Evolutionary conservation across 1,140 invertebrate species (phyloP).

Genomic region (Hestina assimilis): DNA sequence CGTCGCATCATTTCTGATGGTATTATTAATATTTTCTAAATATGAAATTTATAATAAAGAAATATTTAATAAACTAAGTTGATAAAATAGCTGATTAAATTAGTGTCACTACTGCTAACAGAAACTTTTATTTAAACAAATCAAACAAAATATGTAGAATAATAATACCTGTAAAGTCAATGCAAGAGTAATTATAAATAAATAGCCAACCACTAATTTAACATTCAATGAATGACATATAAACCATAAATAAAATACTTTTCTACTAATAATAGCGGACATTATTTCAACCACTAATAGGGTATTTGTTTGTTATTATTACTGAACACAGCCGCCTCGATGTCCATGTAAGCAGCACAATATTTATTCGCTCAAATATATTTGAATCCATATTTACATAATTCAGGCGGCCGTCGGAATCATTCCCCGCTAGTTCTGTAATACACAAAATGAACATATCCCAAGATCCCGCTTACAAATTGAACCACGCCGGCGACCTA

Average conservation of each 20-base stretch:
- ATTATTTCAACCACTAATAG: neutral
- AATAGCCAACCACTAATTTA: too few relatives aligned
- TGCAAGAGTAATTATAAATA: too few relatives aligned
- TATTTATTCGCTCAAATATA: conserved; percentile 55
- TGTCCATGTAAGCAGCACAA: conserved; percentile 21
- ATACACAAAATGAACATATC: conserved; percentile 75
- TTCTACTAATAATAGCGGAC: neutral
- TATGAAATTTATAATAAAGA: neutral
- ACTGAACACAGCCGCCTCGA: conserved; percentile 5
- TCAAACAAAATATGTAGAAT: too few relatives aligned
- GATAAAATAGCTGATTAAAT: too few relatives aligned
- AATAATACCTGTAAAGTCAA: too few relatives aligned
- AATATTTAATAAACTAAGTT: too few relatives aligned
- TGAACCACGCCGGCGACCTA: conserved; percentile 53
- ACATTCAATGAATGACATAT: neutral
- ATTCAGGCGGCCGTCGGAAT: conserved; percentile 53
- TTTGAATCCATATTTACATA: conserved; percentile 70
- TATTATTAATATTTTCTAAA: neutral
- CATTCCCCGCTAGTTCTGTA: conserved; percentile 62
- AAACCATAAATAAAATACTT: neutral
- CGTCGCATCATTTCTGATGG: too few relatives aligned
- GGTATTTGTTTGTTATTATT: conserved; percentile 1
- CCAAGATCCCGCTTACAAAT: conserved; percentile 76
- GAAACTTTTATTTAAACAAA: too few relatives aligned
- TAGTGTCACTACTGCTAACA: too few relatives aligned